phyloP scores from a whole-genome alignment of 37 sponge, comb jelly and placozoan genomes.

The Haliclona indistincta region DNA sequence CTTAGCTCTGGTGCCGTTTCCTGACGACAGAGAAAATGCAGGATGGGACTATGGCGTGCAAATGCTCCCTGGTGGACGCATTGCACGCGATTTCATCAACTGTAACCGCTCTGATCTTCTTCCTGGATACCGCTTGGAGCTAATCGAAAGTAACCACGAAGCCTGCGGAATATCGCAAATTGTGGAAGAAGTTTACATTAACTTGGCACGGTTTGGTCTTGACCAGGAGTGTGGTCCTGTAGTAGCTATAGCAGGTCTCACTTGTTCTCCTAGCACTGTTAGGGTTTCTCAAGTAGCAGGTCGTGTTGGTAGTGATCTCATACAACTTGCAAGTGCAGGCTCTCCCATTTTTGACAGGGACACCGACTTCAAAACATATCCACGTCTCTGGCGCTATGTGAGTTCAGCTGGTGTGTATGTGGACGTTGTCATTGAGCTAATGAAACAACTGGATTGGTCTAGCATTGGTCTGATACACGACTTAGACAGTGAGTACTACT shows the following conservation, averaged over 20 bases:
- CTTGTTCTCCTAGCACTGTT: background rate
- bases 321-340: background rate
- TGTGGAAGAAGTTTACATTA: no score
- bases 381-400: background rate
- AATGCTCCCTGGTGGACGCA: background rate
- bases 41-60: background rate
- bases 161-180: background rate
- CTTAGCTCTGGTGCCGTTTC: no score
- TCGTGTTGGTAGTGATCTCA: conserved; percentile 1
- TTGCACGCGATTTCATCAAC: background rate
- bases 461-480: background rate
- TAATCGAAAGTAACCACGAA: background rate
- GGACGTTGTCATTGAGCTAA: background rate
- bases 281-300: background rate
- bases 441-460: background rate
- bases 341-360: background rate
- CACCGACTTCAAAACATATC: background rate
- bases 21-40: background rate
- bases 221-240: background rate
- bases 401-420: background rate
- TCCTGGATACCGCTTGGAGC: background rate
- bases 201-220: background rate
- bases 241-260: background rate
- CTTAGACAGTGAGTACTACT: background rate
- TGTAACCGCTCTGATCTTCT: background rate